phyloP scores from a whole-genome alignment of 2,888 invertebrate species.

The Exephanes ischioxanthus region DNA sequence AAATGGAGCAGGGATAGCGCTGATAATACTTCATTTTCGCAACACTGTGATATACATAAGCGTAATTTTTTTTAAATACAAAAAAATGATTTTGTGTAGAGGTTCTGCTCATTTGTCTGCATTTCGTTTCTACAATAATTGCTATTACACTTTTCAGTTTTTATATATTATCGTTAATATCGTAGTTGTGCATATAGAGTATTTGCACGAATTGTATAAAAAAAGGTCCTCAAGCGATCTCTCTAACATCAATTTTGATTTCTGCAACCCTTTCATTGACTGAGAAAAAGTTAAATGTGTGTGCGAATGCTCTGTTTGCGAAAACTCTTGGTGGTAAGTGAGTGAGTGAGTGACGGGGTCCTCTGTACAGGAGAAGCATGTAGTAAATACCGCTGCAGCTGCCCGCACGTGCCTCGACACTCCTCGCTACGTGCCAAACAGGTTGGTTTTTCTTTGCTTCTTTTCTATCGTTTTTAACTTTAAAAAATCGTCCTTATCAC shows the following conservation, averaged over 20 bases:
- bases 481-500: neutral
- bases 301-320: conserved; percentile 49
- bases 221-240: neutral
- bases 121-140: conserved; percentile 32
- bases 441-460: conserved; percentile 79
- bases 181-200: conserved; percentile 44
- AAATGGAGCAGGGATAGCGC: conserved; percentile 8
- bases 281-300: conserved; percentile 1
- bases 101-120: conserved; percentile 48
- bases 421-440: conserved; percentile 83
- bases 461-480: conserved; percentile 62
- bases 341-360: conserved; percentile 84
- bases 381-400: conserved; percentile 82
- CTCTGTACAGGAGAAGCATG: conserved; percentile 85
- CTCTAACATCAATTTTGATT: neutral
- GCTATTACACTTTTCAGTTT: conserved; percentile 48
- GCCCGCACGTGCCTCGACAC: conserved; percentile 83
- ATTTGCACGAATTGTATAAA: conserved; percentile 29
- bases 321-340: conserved; percentile 79
- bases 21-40: conserved; percentile 42
- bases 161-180: conserved; percentile 21
- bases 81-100: conserved; percentile 6
- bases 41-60: conserved; percentile 18
- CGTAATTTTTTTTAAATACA: neutral
- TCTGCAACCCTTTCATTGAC: neutral